phyloP scores from a whole-genome alignment of 2,888 invertebrate species.

The Eupeodes latifasciatus region DNA sequence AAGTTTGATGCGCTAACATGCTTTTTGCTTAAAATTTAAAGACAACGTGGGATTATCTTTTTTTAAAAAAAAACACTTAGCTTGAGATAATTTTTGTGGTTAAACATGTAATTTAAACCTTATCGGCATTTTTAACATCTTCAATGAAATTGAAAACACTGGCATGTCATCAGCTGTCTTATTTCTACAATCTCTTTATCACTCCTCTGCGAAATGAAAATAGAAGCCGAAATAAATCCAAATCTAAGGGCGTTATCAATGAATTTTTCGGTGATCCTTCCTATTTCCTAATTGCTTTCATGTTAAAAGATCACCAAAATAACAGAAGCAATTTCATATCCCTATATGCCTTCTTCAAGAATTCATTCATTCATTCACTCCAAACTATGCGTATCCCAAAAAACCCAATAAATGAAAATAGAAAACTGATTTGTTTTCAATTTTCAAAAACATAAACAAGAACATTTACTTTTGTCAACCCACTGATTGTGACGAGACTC shows the following conservation, averaged over 20 bases:
- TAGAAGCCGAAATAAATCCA: slow-evolving; percentile 19
- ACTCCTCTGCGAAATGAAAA: slow-evolving; percentile 17
- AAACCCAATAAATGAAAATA: neutral
- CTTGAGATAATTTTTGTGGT: neutral
- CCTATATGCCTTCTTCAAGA: no score
- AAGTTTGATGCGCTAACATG: no score
- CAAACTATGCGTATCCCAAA: slow-evolving; percentile 11
- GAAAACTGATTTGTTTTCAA: slow-evolving; percentile 50
- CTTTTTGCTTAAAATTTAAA: no score
- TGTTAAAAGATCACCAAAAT: slow-evolving; percentile 14
- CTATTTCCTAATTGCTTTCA: slow-evolving; percentile 61
- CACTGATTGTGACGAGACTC: neutral
- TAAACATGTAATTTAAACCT: neutral
- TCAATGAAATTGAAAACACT: slow-evolving; percentile 46
- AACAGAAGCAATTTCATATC: neutral
- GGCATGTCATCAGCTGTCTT: slow-evolving; percentile 31
- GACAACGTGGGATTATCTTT: no score
- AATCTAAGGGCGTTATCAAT: slow-evolving; percentile 53
- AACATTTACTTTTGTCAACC: neutral
- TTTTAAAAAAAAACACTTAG: no score
- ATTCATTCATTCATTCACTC: neutral
- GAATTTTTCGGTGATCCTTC: slow-evolving; percentile 66
- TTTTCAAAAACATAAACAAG: slow-evolving; percentile 51
- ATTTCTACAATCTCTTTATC: slow-evolving; percentile 43
- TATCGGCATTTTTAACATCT: no score